Evolutionary conservation across 2,797 vertebrate species (phyloP).

Genomic region (Sarcophilus harrisii): DNA sequence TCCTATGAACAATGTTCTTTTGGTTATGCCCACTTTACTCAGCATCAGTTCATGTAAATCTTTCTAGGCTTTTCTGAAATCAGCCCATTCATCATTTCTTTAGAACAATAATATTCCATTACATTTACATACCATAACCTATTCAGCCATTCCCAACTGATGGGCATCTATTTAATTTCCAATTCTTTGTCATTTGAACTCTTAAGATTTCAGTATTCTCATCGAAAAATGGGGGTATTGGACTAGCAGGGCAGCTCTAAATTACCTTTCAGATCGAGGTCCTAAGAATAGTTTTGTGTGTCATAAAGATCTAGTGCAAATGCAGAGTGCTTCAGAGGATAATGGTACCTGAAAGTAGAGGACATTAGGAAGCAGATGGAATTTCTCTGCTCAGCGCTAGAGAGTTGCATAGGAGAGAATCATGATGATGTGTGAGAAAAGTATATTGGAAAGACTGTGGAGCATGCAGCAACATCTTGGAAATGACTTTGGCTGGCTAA

Average conservation of each 20-base stretch:
- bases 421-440: background rate
- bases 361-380: background rate
- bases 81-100: too few species aligned
- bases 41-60: too few species aligned
- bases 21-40: too few species aligned
- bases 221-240: background rate
- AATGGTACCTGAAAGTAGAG: background rate
- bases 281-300: background rate
- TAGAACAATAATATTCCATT: too few species aligned
- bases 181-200: background rate
- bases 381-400: background rate
- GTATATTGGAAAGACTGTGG: background rate
- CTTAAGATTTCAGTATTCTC: background rate
- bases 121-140: too few species aligned
- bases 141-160: too few species aligned
- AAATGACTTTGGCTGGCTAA: background rate
- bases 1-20: too few species aligned
- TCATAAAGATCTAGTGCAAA: background rate
- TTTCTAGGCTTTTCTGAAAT: too few species aligned
- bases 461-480: background rate
- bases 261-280: background rate
- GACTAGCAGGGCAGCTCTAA: background rate
- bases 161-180: background rate
- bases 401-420: background rate
- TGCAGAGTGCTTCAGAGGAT: background rate